phyloP scores from a whole-genome alignment of 2,113 vertebrate species.

The Hippocampus barbouri region DNA sequence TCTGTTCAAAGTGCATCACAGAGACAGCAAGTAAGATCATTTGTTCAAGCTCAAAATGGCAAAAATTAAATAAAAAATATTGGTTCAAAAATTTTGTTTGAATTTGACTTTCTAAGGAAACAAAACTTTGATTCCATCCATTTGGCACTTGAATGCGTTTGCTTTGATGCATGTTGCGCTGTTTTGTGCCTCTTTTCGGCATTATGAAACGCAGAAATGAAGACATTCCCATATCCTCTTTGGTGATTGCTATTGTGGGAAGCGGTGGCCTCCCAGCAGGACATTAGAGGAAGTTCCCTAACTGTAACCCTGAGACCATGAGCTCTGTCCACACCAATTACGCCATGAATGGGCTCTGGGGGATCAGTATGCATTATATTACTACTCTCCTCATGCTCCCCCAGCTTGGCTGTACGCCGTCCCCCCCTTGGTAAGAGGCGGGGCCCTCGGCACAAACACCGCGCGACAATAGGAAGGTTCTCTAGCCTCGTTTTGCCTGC shows the following conservation, averaged over 20 bases:
- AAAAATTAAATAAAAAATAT: not conserved
- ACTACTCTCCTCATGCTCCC: slow-evolving; percentile 24
- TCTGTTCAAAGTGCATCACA: not conserved
- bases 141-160: not conserved
- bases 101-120: too few relatives aligned
- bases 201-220: not conserved
- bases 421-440: slow-evolving; percentile 55
- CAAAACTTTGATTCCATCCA: too few relatives aligned
- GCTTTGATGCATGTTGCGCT: not conserved
- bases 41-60: not conserved
- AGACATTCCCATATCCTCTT: not conserved
- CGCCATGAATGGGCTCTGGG: slow-evolving; percentile 68
- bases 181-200: not conserved
- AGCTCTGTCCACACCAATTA: slow-evolving; percentile 73
- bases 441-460: slow-evolving; percentile 59
- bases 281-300: slow-evolving; percentile 57
- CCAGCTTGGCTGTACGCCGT: slow-evolving; percentile 47
- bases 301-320: slow-evolving; percentile 63
- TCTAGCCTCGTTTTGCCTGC: slow-evolving; percentile 55
- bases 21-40: not conserved
- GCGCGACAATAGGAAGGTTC: slow-evolving; percentile 66
- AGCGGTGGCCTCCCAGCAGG: slow-evolving; percentile 55
- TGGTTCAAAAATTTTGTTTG: not conserved
- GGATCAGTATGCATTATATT: slow-evolving; percentile 69
- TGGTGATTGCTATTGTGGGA: slow-evolving; percentile 23